These are phyloP conservation scores for Papilio protenor DNA, from an alignment of 2,888 invertebrate species.

Conservation along the genomic window DNA sequence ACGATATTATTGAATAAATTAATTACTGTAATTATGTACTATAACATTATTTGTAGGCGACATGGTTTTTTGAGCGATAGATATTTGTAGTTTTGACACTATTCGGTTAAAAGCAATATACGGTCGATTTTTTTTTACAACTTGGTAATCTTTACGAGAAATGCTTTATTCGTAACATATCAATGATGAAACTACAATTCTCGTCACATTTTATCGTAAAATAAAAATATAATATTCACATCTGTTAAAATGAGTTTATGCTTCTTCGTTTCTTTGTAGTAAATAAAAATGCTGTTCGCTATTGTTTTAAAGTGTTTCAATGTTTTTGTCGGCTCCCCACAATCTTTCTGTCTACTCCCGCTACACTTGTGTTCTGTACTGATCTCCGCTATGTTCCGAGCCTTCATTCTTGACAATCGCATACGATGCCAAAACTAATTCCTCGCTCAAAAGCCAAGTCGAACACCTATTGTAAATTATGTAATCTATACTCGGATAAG, in stretches of 20 bases:
- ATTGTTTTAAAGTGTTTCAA: too few relatives aligned
- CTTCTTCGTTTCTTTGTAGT: too few relatives aligned
- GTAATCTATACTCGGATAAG: background rate
- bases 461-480: background rate
- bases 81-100: background rate
- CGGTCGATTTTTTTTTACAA: background rate
- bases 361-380: too few relatives aligned
- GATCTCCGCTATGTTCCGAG: background rate
- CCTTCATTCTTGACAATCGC: background rate
- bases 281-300: too few relatives aligned
- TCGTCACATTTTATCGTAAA: too few relatives aligned
- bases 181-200: too few relatives aligned
- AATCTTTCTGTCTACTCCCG: too few relatives aligned
- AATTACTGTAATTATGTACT: conserved; percentile 11
- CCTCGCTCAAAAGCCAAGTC: background rate
- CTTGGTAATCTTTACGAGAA: too few relatives aligned
- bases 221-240: too few relatives aligned
- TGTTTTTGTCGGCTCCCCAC: too few relatives aligned
- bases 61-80: conserved; percentile 4
- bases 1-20: background rate
- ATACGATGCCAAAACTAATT: background rate
- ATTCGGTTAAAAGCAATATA: background rate
- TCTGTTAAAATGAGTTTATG: too few relatives aligned
- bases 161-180: too few relatives aligned
- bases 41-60: background rate